phyloP scores from a whole-genome alignment of 2,888 invertebrate genomes.

The Hirtodrosophila histrioides region DNA sequence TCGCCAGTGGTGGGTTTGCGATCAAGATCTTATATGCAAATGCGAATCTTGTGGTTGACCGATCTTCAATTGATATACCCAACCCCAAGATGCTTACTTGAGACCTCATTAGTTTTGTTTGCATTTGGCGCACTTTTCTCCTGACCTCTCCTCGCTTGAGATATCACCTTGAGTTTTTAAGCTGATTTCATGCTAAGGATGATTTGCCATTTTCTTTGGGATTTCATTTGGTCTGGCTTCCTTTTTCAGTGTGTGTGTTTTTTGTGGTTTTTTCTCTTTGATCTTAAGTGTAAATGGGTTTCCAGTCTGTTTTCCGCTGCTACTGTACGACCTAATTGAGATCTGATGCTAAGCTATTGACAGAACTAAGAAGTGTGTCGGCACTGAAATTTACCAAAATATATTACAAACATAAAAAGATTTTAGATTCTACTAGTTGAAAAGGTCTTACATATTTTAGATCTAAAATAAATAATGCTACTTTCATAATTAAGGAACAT shows the following conservation, averaged over 20 bases:
- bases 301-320: constrained; percentile 20
- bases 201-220: constrained; percentile 59
- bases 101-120: constrained; percentile 71
- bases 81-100: constrained; percentile 28
- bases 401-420: too few relatives aligned
- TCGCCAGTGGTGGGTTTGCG: constrained; percentile 15
- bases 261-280: constrained; percentile 24
- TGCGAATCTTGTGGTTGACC: constrained; percentile 65
- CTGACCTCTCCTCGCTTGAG: constrained; percentile 47
- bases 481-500: too few relatives aligned
- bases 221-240: constrained; percentile 9
- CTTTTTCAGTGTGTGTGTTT: constrained; percentile 22
- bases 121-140: constrained; percentile 65
- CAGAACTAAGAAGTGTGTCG: too few relatives aligned
- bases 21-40: constrained; percentile 62
- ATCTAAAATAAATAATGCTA: too few relatives aligned
- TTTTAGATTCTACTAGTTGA: too few relatives aligned
- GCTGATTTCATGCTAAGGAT: constrained; percentile 75
- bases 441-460: too few relatives aligned
- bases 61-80: constrained; percentile 32
- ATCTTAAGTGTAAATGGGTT: constrained; percentile 65
- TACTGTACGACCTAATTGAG: constrained; percentile 46
- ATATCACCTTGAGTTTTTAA: constrained; percentile 68
- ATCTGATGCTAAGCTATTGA: constrained; percentile 3
- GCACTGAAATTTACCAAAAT: too few relatives aligned